Percentiles rank a stretch among this genome's conserved stretches.
Evolutionary conservation across 2,797 vertebrate genomes (phyloP).

Genomic region (Lutra lutra): DNA sequence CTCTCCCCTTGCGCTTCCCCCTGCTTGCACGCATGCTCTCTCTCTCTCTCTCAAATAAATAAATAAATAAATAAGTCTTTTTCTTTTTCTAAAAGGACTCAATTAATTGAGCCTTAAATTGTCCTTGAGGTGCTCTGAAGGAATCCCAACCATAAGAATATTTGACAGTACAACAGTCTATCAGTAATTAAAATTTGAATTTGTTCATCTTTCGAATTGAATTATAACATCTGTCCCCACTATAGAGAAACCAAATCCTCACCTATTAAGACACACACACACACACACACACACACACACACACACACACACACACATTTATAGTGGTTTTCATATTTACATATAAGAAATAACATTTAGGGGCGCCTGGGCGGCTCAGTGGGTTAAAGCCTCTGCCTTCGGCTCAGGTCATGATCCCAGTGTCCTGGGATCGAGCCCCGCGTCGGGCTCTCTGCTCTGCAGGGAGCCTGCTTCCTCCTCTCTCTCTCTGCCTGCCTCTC

Average conservation of each 20-base stretch:
- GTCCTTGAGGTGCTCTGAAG: neutral
- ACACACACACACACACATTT: neutral
- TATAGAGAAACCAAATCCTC: neutral
- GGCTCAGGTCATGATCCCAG: no score
- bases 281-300: neutral
- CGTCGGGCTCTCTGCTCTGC: no score
- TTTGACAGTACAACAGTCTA: neutral
- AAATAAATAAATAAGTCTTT: neutral
- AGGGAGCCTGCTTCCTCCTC: no score
- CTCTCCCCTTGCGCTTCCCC: neutral
- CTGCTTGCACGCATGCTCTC: neutral
- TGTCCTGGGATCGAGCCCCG: no score
- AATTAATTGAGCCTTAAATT: neutral
- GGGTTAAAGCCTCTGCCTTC: no score
- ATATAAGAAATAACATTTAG: neutral
- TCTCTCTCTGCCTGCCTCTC: no score
- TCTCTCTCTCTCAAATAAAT: neutral
- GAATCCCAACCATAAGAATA: neutral
- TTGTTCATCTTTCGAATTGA: neutral
- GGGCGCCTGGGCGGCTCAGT: no score
- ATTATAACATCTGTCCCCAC: neutral
- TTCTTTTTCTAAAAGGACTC: neutral
- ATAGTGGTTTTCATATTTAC: neutral
- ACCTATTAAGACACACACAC: neutral
- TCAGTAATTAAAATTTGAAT: neutral